phyloP scores from a whole-genome alignment of 2,113 vertebrate genomes.

The Thinocorus orbignyianus region DNA sequence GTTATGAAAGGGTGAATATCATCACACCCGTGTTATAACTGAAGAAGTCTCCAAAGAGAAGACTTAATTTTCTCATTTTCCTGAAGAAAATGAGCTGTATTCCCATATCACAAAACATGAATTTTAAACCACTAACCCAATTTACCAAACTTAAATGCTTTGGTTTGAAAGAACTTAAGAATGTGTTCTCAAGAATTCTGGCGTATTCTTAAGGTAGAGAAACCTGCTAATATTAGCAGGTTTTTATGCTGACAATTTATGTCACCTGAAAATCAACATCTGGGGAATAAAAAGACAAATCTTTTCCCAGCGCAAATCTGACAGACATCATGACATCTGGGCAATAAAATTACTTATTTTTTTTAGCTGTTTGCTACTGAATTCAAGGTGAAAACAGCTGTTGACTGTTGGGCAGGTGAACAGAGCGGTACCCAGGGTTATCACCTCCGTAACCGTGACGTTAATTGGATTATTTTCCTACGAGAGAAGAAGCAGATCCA shows the following conservation, averaged over 20 bases:
- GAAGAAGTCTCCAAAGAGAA: slow-evolving; percentile 38
- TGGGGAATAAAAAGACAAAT: not conserved
- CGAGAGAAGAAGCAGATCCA: not conserved
- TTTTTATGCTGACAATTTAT: not conserved
- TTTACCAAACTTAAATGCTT: slow-evolving; percentile 32
- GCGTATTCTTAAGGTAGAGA: not conserved
- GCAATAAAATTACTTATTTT: not conserved
- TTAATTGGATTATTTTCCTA: not conserved
- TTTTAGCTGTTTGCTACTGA: not conserved
- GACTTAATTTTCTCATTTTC: slow-evolving; percentile 64
- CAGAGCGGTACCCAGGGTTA: not conserved
- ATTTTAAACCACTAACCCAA: slow-evolving; percentile 39
- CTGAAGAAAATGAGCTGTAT: slow-evolving; percentile 56
- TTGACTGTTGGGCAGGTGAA: accelerated
- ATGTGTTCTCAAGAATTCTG: not conserved
- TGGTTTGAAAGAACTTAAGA: not conserved
- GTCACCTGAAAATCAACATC: not conserved
- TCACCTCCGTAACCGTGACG: not conserved
- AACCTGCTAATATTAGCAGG: not conserved
- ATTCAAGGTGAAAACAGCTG: not conserved
- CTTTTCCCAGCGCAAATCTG: not conserved
- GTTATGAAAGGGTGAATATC: slow-evolving; percentile 26
- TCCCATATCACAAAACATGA: slow-evolving; percentile 54
- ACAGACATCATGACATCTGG: not conserved
- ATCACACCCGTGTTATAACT: slow-evolving; percentile 20